phyloP scores from a whole-genome alignment of 1,140 invertebrate species.

The Colletes latitarsis region DNA sequence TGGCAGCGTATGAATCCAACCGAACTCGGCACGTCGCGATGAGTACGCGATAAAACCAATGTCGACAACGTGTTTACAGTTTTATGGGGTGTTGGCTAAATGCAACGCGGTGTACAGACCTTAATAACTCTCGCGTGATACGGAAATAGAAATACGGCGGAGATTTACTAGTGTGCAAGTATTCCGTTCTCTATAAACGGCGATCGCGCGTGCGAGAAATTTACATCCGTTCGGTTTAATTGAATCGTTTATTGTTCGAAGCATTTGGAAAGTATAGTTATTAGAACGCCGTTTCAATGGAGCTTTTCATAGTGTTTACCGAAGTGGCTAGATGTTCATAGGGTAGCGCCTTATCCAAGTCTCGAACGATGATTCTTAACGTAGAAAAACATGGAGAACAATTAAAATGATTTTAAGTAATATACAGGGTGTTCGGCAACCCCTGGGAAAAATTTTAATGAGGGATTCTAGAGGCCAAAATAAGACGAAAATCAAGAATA shows the following conservation, averaged over 20 bases:
- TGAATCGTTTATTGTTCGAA: conserved; percentile 15
- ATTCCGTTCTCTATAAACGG: conserved; percentile 19
- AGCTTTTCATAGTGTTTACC: too few species aligned
- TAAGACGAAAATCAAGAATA: too few species aligned
- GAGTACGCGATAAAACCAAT: conserved; percentile 63
- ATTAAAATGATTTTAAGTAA: too few species aligned
- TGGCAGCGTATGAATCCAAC: conserved; percentile 42
- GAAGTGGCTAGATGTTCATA: neutral
- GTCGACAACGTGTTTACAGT: conserved; percentile 60
- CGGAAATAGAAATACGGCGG: conserved; percentile 33
- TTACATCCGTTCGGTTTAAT: conserved; percentile 15
- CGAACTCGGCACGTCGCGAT: conserved; percentile 12
- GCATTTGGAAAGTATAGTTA: neutral
- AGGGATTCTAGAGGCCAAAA: too few species aligned
- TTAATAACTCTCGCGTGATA: conserved; percentile 49
- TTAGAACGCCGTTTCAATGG: neutral
- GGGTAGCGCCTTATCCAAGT: too few species aligned
- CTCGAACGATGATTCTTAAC: too few species aligned
- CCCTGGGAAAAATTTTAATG: too few species aligned
- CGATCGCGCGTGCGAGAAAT: neutral
- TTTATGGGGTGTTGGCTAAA: conserved; percentile 62
- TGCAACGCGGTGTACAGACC: conserved; percentile 26
- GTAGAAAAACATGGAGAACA: too few species aligned
- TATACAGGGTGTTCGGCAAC: too few species aligned
- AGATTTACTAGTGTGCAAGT: conserved; percentile 28